A percentile compares a stretch with the other conserved stretches of the same genome.
These are phyloP conservation scores for Rhingia campestris DNA, from an alignment of 2,888 invertebrate genomes.

Conservation along the genomic window DNA sequence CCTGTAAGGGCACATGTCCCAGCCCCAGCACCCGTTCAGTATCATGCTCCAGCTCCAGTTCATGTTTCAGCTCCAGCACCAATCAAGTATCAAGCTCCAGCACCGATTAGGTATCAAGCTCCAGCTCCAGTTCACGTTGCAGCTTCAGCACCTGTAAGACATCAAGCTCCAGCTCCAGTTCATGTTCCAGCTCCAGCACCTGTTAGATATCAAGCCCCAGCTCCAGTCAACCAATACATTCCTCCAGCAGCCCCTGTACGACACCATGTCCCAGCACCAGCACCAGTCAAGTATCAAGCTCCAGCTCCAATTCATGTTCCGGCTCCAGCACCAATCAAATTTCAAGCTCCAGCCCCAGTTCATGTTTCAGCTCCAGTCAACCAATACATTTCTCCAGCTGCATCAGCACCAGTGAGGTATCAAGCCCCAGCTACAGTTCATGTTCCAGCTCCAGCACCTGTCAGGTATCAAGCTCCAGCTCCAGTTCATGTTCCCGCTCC, in stretches of 20 bases:
- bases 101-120: not conserved
- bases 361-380: constrained; percentile 11
- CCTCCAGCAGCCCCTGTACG: constrained; percentile 12
- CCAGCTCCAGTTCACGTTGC: not conserved
- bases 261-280: constrained; percentile 8
- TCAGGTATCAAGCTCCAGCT: constrained; percentile 12
- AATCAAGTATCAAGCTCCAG: not conserved
- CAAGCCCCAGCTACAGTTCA: constrained; percentile 31
- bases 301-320: not conserved
- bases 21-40: constrained; percentile 9
- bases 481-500: not conserved
- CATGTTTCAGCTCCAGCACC: constrained; percentile 27
- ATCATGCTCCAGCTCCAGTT: constrained; percentile 3
- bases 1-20: constrained; percentile 17
- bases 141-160: not conserved
- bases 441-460: not conserved
- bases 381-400: constrained; percentile 59
- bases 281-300: constrained; percentile 12
- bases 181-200: constrained; percentile 6
- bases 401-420: constrained; percentile 28
- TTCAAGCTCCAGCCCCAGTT: constrained; percentile 15
- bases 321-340: constrained; percentile 15
- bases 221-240: constrained; percentile 32
- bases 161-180: constrained; percentile 4
- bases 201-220: not conserved